phyloP scores from a whole-genome alignment of 1,140 invertebrate species.

The Scaptomyza montana region DNA sequence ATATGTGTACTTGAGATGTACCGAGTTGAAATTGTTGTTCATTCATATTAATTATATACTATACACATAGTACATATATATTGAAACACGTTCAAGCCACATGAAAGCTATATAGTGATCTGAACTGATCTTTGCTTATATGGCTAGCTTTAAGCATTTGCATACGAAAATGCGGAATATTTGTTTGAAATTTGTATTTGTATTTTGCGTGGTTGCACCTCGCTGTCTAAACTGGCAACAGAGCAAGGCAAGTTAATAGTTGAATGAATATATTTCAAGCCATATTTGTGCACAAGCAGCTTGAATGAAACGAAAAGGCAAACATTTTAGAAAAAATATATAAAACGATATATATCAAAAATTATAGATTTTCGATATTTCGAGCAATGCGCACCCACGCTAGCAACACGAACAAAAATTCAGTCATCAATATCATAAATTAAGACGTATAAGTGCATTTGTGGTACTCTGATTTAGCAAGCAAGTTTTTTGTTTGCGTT shows the following conservation, averaged over 20 bases:
- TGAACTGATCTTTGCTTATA: conserved; percentile 52
- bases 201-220: conserved; percentile 55
- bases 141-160: conserved; percentile 64
- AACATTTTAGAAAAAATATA: conserved; percentile 28
- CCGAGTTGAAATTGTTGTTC: conserved; percentile 34
- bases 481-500: conserved; percentile 67
- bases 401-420: conserved; percentile 41
- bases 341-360: conserved; percentile 45
- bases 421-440: conserved; percentile 69
- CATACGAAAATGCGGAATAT: conserved; percentile 57
- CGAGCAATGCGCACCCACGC: conserved; percentile 47
- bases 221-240: conserved; percentile 11
- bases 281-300: conserved; percentile 66
- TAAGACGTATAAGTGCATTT: conserved; percentile 76
- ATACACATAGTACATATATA: neutral
- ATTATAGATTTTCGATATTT: conserved; percentile 30
- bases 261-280: conserved; percentile 38
- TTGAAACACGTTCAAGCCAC: conserved; percentile 64
- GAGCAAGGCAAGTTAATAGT: too few relatives aligned
- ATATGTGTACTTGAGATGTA: conserved; percentile 52
- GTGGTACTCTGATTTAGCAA: neutral
- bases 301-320: conserved; percentile 66
- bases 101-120: conserved; percentile 53
- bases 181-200: neutral
- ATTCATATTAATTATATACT: conserved; percentile 74